These are phyloP conservation scores for Vulpes vulpes DNA, from an alignment of 2,113 vertebrate genomes.

Conservation along the genomic window DNA sequence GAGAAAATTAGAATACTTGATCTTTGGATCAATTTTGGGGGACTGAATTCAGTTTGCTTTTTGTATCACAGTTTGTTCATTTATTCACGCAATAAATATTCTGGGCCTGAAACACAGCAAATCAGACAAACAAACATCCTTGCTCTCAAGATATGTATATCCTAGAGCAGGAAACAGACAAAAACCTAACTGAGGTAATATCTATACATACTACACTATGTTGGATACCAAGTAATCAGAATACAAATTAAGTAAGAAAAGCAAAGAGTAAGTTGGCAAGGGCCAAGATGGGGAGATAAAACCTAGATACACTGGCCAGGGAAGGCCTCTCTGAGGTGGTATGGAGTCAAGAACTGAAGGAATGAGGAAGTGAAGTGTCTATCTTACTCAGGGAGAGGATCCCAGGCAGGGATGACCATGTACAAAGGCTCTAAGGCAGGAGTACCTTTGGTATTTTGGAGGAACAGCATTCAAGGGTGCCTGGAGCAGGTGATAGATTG, in stretches of 20 bases:
- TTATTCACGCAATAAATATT: background rate
- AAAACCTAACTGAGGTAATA: background rate
- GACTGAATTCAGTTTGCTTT: background rate
- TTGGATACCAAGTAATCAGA: background rate
- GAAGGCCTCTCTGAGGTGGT: background rate
- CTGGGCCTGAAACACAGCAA: background rate
- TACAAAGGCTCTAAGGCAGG: background rate
- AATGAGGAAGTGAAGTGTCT: background rate
- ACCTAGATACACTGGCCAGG: background rate
- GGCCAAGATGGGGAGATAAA: background rate
- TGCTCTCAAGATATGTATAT: background rate
- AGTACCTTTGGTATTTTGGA: background rate
- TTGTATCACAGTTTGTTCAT: background rate
- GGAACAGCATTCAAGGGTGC: background rate
- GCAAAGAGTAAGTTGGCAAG: background rate
- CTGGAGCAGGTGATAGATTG: too few relatives aligned
- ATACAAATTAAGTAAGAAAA: background rate
- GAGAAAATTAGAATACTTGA: background rate
- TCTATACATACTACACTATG: background rate
- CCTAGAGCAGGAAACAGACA: background rate
- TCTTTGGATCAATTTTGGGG: background rate
- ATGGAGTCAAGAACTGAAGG: background rate
- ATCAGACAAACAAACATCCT: background rate
- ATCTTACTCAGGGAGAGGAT: background rate
- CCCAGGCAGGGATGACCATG: fast-evolving